Evolutionary conservation across 2,113 vertebrate species (phyloP), one percentile per base, ranked within the genome.

Genomic region (Riparia riparia): DNA sequence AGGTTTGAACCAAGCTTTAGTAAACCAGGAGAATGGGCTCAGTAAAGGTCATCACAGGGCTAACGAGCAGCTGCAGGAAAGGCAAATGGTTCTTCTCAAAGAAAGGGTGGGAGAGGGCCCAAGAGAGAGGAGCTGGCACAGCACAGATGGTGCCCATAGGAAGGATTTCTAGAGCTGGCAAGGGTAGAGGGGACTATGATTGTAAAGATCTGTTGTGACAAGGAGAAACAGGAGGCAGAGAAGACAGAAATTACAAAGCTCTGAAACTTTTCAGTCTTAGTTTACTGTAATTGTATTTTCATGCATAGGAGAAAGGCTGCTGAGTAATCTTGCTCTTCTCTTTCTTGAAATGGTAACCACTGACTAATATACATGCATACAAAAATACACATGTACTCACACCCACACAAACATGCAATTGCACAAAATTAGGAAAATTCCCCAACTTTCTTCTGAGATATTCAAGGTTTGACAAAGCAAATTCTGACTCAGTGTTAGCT

Each of bases 61-160:
- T 45, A 17, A 50, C 0, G 1, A 70, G 64, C 42, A 13, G 4
- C 51, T 1, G 1, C 24, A 17, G 80, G 42, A 78, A 26, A 42
- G 56, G 34, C 56, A 50, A 39, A 18, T 12, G 31, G 17, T 31
- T 3, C 63, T 61, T 69, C 42, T 42, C 37, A 14, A 25, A 50
- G 63, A 5, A 8, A 56, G 42, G 29, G 26, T 0, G 0, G 51
- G 84, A 86, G 58, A 44, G 14, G 10, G 16, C 72, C 39, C 29
- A 2, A 3, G 42, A 64, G 47, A 47, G 45, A 16, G 1, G 18
- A 63, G 21, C n/a, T 69, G 57, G 42, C n/a, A 12, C 14, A 7
- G 44, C 49, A 26, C 44, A 16, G 50, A 3, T 0, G 0, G 19
- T 16, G 57, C 31, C 81, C 37, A 3, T 6, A 19, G 77, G 21